A percentile compares a stretch with the other conserved stretches of the same genome.
Evolutionary conservation across 2,113 vertebrate species (phyloP).

Genomic region (Ciconia maguari): DNA sequence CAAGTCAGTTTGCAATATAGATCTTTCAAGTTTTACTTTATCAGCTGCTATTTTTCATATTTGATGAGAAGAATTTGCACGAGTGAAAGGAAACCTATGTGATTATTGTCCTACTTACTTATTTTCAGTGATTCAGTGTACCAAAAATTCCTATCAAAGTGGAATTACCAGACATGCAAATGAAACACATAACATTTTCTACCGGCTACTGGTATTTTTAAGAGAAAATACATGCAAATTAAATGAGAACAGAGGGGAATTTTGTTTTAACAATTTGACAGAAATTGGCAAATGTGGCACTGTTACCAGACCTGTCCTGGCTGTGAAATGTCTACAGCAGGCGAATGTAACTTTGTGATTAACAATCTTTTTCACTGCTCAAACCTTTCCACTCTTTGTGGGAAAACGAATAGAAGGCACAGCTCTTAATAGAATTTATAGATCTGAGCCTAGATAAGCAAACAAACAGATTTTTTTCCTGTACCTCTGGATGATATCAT

Average conservation of each 20-base stretch:
- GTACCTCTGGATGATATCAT: not conserved
- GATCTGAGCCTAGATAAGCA: not conserved
- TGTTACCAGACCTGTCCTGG: not conserved
- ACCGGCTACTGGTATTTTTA: not conserved
- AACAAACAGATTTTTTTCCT: not conserved
- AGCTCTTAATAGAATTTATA: not conserved
- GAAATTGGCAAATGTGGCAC: not conserved
- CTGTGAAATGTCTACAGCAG: not conserved
- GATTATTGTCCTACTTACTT: not conserved
- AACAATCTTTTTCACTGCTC: not conserved
- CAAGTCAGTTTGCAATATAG: not conserved
- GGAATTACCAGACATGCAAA: slow-evolving; percentile 46
- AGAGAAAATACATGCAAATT: slow-evolving; percentile 19
- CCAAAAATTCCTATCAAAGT: not conserved
- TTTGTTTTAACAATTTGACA: not conserved
- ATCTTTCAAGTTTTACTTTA: not conserved
- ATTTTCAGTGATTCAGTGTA: not conserved
- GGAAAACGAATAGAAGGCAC: not conserved
- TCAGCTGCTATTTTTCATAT: not conserved
- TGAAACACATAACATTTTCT: not conserved
- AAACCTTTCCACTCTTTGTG: not conserved
- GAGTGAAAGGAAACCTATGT: not conserved
- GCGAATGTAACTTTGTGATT: not conserved
- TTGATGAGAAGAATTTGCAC: not conserved
- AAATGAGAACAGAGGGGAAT: not conserved